These are phyloP conservation scores for Podarcis cretensis DNA, from an alignment of 2,113 vertebrate species.

Conservation along the genomic window DNA sequence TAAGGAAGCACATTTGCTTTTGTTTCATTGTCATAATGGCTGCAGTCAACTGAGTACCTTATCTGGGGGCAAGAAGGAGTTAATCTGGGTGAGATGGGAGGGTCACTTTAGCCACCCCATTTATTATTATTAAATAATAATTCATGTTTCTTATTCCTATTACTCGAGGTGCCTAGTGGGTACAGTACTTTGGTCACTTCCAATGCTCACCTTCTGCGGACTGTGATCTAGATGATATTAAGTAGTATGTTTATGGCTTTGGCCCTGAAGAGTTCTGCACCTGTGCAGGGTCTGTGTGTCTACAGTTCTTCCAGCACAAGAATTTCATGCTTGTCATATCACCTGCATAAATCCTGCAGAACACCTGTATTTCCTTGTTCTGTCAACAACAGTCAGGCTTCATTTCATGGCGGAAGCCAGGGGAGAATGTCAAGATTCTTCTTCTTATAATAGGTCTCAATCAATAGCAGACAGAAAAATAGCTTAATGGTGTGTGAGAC, in stretches of 20 bases:
- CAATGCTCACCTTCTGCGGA: not conserved
- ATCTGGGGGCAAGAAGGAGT: not conserved
- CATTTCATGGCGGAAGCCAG: slow-evolving; percentile 39
- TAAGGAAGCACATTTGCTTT: not conserved
- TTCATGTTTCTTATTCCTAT: not conserved
- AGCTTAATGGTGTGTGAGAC: slow-evolving; percentile 48
- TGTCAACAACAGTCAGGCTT: slow-evolving; percentile 59
- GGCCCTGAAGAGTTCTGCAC: not conserved
- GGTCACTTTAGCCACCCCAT: not conserved
- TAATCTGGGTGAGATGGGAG: not conserved
- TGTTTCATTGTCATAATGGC: not conserved
- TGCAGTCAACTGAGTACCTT: not conserved
- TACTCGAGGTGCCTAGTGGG: not conserved
- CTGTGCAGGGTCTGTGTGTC: not conserved
- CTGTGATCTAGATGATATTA: not conserved
- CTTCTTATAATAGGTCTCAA: slow-evolving; percentile 68
- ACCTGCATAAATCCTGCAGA: not conserved
- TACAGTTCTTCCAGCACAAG: not conserved
- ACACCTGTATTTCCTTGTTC: slow-evolving; percentile 40
- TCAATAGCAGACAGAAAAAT: slow-evolving; percentile 57
- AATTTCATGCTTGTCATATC: not conserved
- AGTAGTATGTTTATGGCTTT: not conserved
- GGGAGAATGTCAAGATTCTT: slow-evolving; percentile 63
- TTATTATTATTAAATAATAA: not conserved
- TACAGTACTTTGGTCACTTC: not conserved